A percentile compares a stretch with the other conserved stretches of the same genome.
phyloP scores from a whole-genome alignment of 2,888 invertebrate genomes.

The Drosophila seclusa region DNA sequence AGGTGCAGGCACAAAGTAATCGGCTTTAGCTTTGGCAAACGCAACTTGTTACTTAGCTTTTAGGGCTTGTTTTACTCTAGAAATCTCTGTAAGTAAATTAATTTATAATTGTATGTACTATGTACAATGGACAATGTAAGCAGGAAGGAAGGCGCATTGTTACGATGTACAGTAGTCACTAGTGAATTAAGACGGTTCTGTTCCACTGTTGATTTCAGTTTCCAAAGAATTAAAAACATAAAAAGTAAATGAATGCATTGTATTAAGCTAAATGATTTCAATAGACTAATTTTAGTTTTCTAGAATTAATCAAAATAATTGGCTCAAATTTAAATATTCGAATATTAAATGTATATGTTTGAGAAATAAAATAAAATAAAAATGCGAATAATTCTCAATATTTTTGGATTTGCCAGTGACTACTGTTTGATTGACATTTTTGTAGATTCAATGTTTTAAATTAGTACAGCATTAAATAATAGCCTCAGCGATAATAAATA shows the following conservation, averaged over 20 bases:
- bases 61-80: constrained; percentile 23
- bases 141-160: constrained; percentile 25
- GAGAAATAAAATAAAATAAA: background rate
- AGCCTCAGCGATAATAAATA: constrained; percentile 24
- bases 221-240: background rate
- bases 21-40: constrained; percentile 34
- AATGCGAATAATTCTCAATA: background rate
- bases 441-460: constrained; percentile 41
- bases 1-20: constrained; percentile 17
- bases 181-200: background rate
- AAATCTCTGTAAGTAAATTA: constrained; percentile 17
- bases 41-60: constrained; percentile 63
- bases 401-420: background rate
- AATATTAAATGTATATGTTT: background rate
- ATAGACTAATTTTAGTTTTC: background rate
- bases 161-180: constrained; percentile 13
- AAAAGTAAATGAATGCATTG: background rate
- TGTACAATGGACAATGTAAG: constrained; percentile 8
- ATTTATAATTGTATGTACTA: constrained; percentile 10
- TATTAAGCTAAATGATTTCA: background rate
- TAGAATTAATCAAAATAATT: background rate
- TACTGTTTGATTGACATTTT: constrained; percentile 32
- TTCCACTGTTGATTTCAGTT: background rate
- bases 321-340: background rate
- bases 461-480: background rate